Evolutionary conservation across 2,888 invertebrate genomes (phyloP), one percentile per base, ranked within the genome.

Genomic region (Stenodera caucasica): DNA sequence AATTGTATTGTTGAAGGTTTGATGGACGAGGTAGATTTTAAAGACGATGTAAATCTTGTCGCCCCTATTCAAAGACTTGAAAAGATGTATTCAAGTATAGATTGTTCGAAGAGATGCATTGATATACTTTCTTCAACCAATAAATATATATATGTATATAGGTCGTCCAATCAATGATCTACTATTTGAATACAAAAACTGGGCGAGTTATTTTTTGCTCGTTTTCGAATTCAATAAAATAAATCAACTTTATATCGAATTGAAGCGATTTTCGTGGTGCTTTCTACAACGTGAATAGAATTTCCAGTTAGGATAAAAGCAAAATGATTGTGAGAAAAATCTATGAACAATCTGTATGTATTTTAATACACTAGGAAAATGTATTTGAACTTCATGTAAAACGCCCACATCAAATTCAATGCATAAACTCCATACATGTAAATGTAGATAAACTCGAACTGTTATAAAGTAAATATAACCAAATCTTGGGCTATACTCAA

Each of bases 391-490:
- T 45, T 45, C 45, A 45, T 45, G 45, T 45, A 21, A 11, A 45
- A 45, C 45, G 45, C 45, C 45, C 45, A 45, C 45, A 45, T 35
- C 7, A 35, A 35, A 35, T 45, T 18, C 21, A 18, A 21, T 21
- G 45, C 45, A 45, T 45, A 45, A 45, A 45, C 21, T 15, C 9
- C 9, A 21, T 45, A 45, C 21, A 21, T 11, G n/a, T 45, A 21
- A 12, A 45, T 14, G 21, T 21, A 21, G 21, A 45, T 21, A 45
- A 18, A 45, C 18, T 45, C 21, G 21, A 45, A 45, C 18, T 45
- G 45, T 45, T 11, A 45, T 45, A 45, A 45, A 45, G 45, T 45
- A 45, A 45, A 45, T 12, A 45, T 45, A 45, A 45, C 45, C 45
- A 12, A 45, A 21, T 45, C 21, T 21, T 45, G 45, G 12, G 21